Evolutionary conservation across 2,888 invertebrate species (phyloP).

Genomic region (Dusona sp.): DNA sequence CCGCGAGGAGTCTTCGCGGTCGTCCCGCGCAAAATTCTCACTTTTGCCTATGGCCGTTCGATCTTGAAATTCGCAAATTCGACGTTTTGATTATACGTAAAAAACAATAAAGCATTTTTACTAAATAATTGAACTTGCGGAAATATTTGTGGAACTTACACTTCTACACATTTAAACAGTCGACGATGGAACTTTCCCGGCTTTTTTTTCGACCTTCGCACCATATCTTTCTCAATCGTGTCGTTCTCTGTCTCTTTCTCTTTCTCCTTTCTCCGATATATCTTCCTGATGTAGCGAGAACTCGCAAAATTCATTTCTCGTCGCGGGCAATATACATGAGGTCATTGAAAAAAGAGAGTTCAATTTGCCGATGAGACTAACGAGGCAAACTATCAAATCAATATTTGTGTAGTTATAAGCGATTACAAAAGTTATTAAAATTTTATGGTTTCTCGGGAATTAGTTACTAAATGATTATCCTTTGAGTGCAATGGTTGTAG

Average conservation of each 20-base stretch:
- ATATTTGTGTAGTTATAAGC: background rate
- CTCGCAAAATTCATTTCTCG: constrained; percentile 6
- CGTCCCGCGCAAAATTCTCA: background rate
- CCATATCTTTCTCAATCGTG: background rate
- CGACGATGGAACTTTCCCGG: constrained; percentile 17
- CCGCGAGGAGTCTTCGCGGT: constrained; percentile 42
- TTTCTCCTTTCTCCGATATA: constrained; percentile 49
- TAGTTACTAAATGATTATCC: background rate
- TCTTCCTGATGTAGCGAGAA: constrained; percentile 19
- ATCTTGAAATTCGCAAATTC: background rate
- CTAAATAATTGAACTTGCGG: background rate
- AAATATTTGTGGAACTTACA: background rate
- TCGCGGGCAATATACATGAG: background rate
- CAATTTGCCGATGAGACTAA: background rate
- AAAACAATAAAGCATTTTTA: background rate
- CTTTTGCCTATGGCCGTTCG: constrained; percentile 10
- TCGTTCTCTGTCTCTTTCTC: background rate
- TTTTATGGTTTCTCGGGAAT: background rate
- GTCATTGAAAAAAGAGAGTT: background rate
- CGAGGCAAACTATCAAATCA: background rate
- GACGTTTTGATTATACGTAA: background rate
- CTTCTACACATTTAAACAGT: background rate
- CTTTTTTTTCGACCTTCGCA: constrained; percentile 29
- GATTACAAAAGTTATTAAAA: background rate
- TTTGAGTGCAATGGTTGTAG: background rate